Evolutionary conservation across 2,888 invertebrate genomes (phyloP), one percentile per base, ranked within the genome.

Genomic region (Plagodis dolabraria): DNA sequence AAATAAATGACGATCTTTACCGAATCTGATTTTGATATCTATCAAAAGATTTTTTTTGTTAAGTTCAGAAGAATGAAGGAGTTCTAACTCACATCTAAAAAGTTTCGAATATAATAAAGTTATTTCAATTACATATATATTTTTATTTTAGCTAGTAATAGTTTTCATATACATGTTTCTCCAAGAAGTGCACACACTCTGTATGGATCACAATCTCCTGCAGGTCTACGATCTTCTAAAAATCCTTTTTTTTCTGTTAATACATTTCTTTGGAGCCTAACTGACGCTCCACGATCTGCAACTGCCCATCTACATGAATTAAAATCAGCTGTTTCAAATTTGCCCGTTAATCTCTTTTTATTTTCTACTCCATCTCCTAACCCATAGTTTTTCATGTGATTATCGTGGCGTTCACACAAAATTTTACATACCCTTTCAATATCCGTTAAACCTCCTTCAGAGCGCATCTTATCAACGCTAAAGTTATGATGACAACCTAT

Each of bases 281-380:
- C 96, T 73, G 98, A 98, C 73, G 96, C 97, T 47, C 96, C 97
- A 65, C 99, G 96, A 86, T 98, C 98, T 49, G 98, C 98, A 2
- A 98, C 96, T 48, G 96, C 98, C 80, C 95, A 94, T 68, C 94
- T 95, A 85, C 99, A 99, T 76, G 97, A 96, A 81, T 98, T 96
- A 79, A 98, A 99, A 44, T 96, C 96, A 60, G 98, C 98, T 0
- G 99, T 99, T 92, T 99, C 99, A 88, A 98, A 98, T 79, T 94
- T 95, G 47, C 99, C 99, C 9, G 98, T 99, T 51, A 99, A 94
- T 71, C 99, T 95, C 75, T 99, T 95, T 80, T 96, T 97, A 87
- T 99, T 99, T 91, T 99, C 99, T 80, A 96, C 95, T 45, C 99
- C 98, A 82, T 97, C 96, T 59, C 96, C 95, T n/a, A 84, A 76